phyloP scores from a whole-genome alignment of 2,888 invertebrate species.

The Rutpela maculata region DNA sequence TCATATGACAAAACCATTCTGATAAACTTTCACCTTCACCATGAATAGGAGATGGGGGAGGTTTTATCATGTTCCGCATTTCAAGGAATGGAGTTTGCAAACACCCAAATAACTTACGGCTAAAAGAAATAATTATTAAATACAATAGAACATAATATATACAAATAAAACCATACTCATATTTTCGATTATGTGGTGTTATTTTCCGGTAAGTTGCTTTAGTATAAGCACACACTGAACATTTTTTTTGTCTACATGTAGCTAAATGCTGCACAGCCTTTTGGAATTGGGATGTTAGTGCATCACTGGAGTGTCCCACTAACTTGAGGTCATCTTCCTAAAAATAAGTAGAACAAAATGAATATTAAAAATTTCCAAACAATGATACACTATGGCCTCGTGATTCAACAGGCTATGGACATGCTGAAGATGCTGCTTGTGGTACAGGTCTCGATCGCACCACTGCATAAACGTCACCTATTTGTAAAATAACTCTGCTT shows the following conservation, averaged over 20 bases:
- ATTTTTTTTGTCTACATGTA: constrained; percentile 76
- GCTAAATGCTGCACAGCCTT: constrained; percentile 76
- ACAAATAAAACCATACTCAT: constrained; percentile 71
- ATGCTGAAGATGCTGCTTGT: too few relatives aligned
- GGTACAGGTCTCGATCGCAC: too few relatives aligned
- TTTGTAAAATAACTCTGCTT: too few relatives aligned
- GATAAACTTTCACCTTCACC: constrained; percentile 71
- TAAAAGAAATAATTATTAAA: constrained; percentile 62
- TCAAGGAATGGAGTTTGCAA: constrained; percentile 78
- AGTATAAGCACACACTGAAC: constrained; percentile 78
- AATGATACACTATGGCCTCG: too few relatives aligned
- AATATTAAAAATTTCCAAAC: neutral
- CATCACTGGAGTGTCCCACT: constrained; percentile 74
- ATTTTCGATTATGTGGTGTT: constrained; percentile 67
- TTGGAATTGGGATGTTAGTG: constrained; percentile 75
- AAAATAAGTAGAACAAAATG: constrained; percentile 40
- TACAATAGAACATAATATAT: neutral
- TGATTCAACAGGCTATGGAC: too few relatives aligned
- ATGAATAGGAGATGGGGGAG: constrained; percentile 72
- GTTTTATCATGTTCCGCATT: constrained; percentile 77
- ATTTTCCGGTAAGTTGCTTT: constrained; percentile 77
- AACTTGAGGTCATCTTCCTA: constrained; percentile 74
- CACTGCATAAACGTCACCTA: too few relatives aligned
- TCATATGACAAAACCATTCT: constrained; percentile 71
- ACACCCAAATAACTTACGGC: constrained; percentile 78